These are phyloP conservation scores for Lamellibrachia columna DNA, from an alignment of 2,888 invertebrate genomes.

Conservation along the genomic window DNA sequence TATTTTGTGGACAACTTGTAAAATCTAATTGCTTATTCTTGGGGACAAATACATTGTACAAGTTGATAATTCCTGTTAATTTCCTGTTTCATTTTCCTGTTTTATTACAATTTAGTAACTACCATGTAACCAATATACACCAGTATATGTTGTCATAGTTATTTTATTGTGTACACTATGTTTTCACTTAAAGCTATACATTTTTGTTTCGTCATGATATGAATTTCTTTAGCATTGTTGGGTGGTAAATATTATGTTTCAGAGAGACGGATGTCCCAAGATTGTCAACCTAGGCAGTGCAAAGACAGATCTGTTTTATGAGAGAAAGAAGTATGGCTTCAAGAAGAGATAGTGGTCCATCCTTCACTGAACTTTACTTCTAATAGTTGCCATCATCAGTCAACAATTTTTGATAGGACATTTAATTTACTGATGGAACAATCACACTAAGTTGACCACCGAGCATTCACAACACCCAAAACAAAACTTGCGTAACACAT, in stretches of 20 bases:
- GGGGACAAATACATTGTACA: neutral
- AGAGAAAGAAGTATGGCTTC: slow-evolving; percentile 99
- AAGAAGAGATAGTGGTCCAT: slow-evolving; percentile 74
- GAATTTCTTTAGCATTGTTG: neutral
- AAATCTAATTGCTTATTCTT: too few species aligned
- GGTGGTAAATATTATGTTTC: slow-evolving; percentile 43
- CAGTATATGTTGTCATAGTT: neutral
- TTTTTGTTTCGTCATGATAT: neutral
- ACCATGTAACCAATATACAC: neutral
- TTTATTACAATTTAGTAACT: too few species aligned
- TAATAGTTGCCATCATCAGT: neutral
- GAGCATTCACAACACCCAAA: neutral
- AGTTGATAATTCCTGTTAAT: neutral
- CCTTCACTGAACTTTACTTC: neutral
- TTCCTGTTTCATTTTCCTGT: neutral
- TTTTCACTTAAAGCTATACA: neutral
- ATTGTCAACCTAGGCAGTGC: slow-evolving; percentile 99
- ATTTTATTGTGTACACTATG: neutral
- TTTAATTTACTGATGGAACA: neutral
- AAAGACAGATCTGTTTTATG: slow-evolving; percentile 98
- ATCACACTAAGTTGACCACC: neutral
- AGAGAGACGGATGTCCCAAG: slow-evolving; percentile 99
- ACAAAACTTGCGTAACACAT: neutral
- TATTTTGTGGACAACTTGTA: too few species aligned
- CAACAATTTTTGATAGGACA: neutral